Base-by-base conservation (phyloP, 2,797 vertebrate species). In the Semotilus atromaculatus region DNA sequence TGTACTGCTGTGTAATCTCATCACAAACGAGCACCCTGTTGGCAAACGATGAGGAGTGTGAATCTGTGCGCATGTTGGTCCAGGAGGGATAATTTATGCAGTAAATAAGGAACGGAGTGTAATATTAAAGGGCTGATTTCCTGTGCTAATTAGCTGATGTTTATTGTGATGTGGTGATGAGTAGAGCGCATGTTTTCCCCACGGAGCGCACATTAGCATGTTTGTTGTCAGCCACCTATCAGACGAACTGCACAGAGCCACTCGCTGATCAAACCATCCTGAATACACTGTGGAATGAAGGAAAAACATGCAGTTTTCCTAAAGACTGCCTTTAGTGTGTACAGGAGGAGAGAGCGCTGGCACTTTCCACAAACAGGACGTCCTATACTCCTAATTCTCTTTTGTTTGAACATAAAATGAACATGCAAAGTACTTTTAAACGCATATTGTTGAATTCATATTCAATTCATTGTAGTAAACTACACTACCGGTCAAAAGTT, bases 221-320 rank as follows among this genome's bases (percentile, higher is more conserved):
- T 70, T 74, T 51, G 67, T 70, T 84, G 80, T 85, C 82, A 85
- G 64, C 45, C 83, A 81, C 38, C 40, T 53, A 71, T 88, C 80
- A 81, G 86, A 86, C 11, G 1, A 55, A 66, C 29, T 40, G 72
- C 19, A 62, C 80, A 13, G 19, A 82, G 62, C 75, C 80, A 48
- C 51, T 23, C 38, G 23, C 72, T 64, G 45, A 38, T 76, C 55
- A 70, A 36, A 55, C 26, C 19, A 5, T 40, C 51, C 73, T 48
- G 9, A 86, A 74, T 60, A 53, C 40, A 76, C 34, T 13, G n/a
- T 36, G 67, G 48, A 7, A n/a, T 26, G n/a, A 51, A 38, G 16
- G 26, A 3, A 62, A 70, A 66, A 53, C 18, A 26, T 78, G 81
- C 53, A 53, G 62, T 62, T 62, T 84, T 86, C 26, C 29, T 73